Conservation (phyloP, 92 coral and sea anemone genomes). For the Siderastrea siderea region DNA sequence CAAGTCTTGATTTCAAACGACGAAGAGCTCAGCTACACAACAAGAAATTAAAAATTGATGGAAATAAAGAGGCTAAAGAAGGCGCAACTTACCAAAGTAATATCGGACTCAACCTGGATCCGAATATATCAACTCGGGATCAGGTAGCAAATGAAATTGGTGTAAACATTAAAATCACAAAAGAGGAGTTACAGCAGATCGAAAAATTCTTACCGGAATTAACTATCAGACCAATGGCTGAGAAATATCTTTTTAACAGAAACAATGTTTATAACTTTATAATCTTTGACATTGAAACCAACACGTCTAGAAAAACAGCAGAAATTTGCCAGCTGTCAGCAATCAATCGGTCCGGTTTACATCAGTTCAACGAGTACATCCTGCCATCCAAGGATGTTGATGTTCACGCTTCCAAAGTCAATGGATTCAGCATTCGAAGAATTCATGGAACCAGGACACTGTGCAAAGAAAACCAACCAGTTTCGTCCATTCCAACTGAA, state of each 20-base stretch:
- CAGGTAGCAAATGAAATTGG: neutral
- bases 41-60: conserved; percentile 32
- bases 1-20: conserved; percentile 34
- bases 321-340: conserved; percentile 76
- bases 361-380: conserved; percentile 38
- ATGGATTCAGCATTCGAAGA: conserved; percentile 38
- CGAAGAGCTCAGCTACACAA: conserved; percentile 58
- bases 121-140: conserved; percentile 24
- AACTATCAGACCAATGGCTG: conserved; percentile 41
- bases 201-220: conserved; percentile 41
- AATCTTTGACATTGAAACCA: conserved; percentile 74
- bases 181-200: conserved; percentile 32
- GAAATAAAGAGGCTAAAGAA: conserved; percentile 38
- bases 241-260: conserved; percentile 20
- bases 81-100: conserved; percentile 46
- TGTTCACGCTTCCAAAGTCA: conserved; percentile 49
- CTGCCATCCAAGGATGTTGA: conserved; percentile 57
- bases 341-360: conserved; percentile 34
- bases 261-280: conserved; percentile 61
- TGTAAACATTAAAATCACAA: conserved; percentile 22
- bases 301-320: conserved; percentile 58
- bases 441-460: conserved; percentile 58
- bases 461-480: conserved; percentile 60
- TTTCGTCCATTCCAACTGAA: conserved; percentile 38
- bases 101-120: conserved; percentile 53